Conservation (phyloP, 2,888 invertebrate genomes). For the Sericinus montela region DNA sequence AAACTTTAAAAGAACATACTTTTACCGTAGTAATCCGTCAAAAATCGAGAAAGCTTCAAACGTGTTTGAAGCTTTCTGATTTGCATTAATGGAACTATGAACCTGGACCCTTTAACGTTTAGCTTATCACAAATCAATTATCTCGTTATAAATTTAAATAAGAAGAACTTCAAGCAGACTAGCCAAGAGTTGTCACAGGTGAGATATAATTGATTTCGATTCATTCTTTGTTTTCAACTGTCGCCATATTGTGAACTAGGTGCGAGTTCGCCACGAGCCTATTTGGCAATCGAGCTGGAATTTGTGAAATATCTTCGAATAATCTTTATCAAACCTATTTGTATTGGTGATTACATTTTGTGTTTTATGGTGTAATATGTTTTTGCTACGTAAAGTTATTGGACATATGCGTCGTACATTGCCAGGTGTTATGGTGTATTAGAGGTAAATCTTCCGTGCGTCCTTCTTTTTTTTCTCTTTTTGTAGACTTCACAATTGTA, state of each 20-base stretch:
- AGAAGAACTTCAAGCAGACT: slow-evolving; percentile 96
- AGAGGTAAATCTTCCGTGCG: background rate
- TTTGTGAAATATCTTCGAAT: background rate
- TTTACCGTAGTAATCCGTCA: slow-evolving; percentile 82
- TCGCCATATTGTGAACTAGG: slow-evolving; percentile 69
- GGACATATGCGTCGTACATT: background rate
- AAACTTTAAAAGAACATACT: slow-evolving; percentile 64
- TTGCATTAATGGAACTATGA: slow-evolving; percentile 97
- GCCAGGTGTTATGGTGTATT: background rate
- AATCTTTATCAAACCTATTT: background rate
- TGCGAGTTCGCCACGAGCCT: slow-evolving; percentile 10
- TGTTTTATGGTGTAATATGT: background rate
- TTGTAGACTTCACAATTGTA: no score
- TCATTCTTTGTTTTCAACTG: slow-evolving; percentile 62
- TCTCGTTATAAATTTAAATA: slow-evolving; percentile 96
- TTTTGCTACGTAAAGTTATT: background rate
- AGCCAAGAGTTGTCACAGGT: slow-evolving; percentile 94
- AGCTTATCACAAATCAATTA: slow-evolving; percentile 99
- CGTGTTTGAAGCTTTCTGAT: slow-evolving; percentile 96
- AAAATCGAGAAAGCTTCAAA: slow-evolving; percentile 94
- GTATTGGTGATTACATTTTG: background rate
- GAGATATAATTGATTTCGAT: slow-evolving; percentile 63
- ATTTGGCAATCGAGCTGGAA: background rate
- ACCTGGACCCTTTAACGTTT: slow-evolving; percentile 99
- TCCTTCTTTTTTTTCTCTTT: background rate